A percentile compares a stretch with the other conserved stretches of the same genome.
These are phyloP conservation scores for Hypocryptadius cinnamomeus DNA, from an alignment of 2,113 vertebrate species.

Conservation along the genomic window DNA sequence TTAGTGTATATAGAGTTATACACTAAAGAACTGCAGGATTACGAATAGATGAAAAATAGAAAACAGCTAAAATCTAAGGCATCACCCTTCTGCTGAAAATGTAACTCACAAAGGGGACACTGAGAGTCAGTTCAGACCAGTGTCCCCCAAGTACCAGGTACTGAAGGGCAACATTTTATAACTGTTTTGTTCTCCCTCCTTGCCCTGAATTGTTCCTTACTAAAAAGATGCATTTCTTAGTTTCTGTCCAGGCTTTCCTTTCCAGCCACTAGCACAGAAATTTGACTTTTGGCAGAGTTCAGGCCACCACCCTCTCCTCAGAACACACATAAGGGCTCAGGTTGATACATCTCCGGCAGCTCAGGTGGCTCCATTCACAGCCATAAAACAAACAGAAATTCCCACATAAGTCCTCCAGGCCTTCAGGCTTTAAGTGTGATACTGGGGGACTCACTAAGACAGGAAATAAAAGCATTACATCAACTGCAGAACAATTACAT, in stretches of 20 bases:
- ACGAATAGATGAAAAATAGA: not conserved
- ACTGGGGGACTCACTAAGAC: too few relatives aligned
- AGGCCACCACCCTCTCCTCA: not conserved
- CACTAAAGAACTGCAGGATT: not conserved
- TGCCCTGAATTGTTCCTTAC: not conserved
- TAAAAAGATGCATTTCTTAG: not conserved
- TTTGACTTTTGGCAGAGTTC: not conserved
- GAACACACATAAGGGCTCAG: fast-evolving
- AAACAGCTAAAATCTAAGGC: not conserved
- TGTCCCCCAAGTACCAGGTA: not conserved
- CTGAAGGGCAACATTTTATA: not conserved
- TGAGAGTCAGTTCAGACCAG: not conserved
- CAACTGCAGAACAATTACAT: not conserved
- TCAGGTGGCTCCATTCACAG: not conserved
- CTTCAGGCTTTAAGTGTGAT: not conserved
- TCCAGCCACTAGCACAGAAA: not conserved
- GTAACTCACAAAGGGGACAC: not conserved
- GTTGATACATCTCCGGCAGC: not conserved
- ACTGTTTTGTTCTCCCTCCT: not conserved
- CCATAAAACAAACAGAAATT: not conserved
- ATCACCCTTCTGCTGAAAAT: not conserved
- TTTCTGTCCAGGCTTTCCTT: not conserved
- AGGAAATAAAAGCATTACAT: not conserved
- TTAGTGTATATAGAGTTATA: too few relatives aligned
- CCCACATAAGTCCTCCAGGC: not conserved